Base-by-base conservation (phyloP, 1,140 invertebrate genomes). In the Drosophila navojoa region DNA sequence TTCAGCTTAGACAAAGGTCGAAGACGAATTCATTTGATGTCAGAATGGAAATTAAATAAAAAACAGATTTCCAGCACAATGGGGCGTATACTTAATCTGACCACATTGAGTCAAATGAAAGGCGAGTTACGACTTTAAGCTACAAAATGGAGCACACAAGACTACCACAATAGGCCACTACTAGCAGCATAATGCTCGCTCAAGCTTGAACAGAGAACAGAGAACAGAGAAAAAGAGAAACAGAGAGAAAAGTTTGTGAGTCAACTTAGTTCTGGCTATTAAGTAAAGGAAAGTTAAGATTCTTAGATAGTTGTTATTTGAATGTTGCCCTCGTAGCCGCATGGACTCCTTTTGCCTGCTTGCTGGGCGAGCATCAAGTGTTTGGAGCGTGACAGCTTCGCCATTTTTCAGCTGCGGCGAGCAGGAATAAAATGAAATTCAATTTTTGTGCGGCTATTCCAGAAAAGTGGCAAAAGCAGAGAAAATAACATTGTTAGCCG, bases 371-470 rank as follows among this genome's bases (percentile, higher is more conserved):
- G 42, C 16, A 15, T 16, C n/a, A 45, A 45, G 16, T 45, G 5
- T 9, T 7, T 1, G 42, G 42, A 45, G 16, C 42, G 42, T 79
- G 82, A 86, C 82, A 82, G 53, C 76, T 86, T 61, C 61, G 68
- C 78, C 52, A 86, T 86, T 87, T 82, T 78, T 87, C 79, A 86
- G 76, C 64, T 79, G 71, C 64, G 25, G 19, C 22, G 16, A 58
- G 19, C 9, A 42, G 29, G 53, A 50, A 67, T 61, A 45, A 38
- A 13, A 49, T 40, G 22, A 5, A 81, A 81, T 81, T 68, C 77
- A 71, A 81, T 82, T 86, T 87, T 79, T 87, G 27, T 79, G 71
- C 54, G 71, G 81, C 81, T 81, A 86, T 81, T 79, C 68, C 71
- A 19, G 61, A 62, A 77, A 86, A 52, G 19, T 11, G 27, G 15